These are phyloP conservation scores for Cuniculus paca DNA, from an alignment of 2,797 vertebrate genomes.

Conservation along the genomic window DNA sequence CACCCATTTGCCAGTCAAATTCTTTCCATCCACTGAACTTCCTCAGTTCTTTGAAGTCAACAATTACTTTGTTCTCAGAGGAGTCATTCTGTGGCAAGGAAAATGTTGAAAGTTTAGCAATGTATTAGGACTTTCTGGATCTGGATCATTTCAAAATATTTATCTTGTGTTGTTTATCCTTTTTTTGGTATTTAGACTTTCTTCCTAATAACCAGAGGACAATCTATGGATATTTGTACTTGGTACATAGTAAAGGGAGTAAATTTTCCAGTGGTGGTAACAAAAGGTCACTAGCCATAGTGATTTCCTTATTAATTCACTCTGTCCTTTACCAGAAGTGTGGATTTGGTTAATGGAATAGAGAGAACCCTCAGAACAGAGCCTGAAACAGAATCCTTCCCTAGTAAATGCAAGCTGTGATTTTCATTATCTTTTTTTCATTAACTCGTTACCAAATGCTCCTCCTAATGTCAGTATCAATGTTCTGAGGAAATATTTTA, in stretches of 20 bases:
- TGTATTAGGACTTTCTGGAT: slow-evolving; percentile 78
- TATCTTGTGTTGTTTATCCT: slow-evolving; percentile 78
- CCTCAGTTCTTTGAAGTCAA: slow-evolving; percentile 81
- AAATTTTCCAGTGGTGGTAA: background rate
- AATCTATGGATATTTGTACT: slow-evolving; percentile 64
- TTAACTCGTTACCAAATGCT: background rate
- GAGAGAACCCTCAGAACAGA: background rate
- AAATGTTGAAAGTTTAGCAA: slow-evolving; percentile 80
- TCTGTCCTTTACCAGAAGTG: background rate
- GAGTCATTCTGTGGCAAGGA: slow-evolving; percentile 79
- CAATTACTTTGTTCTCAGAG: slow-evolving; percentile 82
- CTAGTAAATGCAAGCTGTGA: background rate
- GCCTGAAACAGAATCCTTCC: background rate
- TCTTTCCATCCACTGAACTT: slow-evolving; percentile 83
- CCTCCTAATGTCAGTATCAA: background rate
- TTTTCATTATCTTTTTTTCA: slow-evolving; percentile 35
- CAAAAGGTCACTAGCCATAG: background rate
- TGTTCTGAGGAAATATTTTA: background rate
- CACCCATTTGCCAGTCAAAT: slow-evolving; percentile 74
- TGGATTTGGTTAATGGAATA: background rate
- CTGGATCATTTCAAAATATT: slow-evolving; percentile 81
- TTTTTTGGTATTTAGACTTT: slow-evolving; percentile 72
- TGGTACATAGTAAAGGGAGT: slow-evolving; percentile 38
- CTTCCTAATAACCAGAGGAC: slow-evolving; percentile 76
- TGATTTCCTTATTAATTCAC: background rate